Evolutionary conservation across 2,113 vertebrate genomes (phyloP), one percentile per base, ranked within the genome.

Genomic region (Grantiella picta): DNA sequence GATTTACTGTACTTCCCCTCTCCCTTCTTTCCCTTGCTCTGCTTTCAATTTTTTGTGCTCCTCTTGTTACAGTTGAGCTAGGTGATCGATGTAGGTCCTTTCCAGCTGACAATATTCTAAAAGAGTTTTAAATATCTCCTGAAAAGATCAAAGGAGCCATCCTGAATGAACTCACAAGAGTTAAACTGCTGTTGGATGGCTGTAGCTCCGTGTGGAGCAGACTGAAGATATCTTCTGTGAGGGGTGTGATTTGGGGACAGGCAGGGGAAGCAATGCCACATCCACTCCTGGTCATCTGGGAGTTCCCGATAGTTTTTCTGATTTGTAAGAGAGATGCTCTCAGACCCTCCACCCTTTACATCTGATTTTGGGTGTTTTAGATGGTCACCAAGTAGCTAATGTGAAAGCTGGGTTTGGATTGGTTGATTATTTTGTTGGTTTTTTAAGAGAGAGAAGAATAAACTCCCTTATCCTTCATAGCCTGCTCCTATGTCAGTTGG

Each of bases 1-100:
- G 88, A 75, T 92, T 94, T 95, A 68, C 72, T 96, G 63, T 90
- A 49, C 64, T 96, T 78, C 38, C 70, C 60, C n/a, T 92, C 56
- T 70, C 50, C 87, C 85, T 71, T 69, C 73, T 91, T 57, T 90
- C 59, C 79, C 54, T 57, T 82, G n/a, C 71, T 83, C 42, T 2
- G 2, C 85, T 88, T 83, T 59, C 50, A 27, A 27, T 86, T 86
- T 44, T 69, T 61, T 82, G 33, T 88, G 57, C 50, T 73, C 28
- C 14, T 82, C 35, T 63, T 40, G 12, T 79, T 90, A 38, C 59
- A n/a, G 19, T 9, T 77, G 87, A 77, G 64, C 42, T 66, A 12
- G 35, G 31, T 65, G 64, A 52, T 63, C 1, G 1, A 36, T 71
- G 61, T 25, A 45, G 76, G 61, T 66, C 47, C 33, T 40, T 75